Evolutionary conservation across 2,888 invertebrate genomes (phyloP).

Genomic region (Theretra japonica): DNA sequence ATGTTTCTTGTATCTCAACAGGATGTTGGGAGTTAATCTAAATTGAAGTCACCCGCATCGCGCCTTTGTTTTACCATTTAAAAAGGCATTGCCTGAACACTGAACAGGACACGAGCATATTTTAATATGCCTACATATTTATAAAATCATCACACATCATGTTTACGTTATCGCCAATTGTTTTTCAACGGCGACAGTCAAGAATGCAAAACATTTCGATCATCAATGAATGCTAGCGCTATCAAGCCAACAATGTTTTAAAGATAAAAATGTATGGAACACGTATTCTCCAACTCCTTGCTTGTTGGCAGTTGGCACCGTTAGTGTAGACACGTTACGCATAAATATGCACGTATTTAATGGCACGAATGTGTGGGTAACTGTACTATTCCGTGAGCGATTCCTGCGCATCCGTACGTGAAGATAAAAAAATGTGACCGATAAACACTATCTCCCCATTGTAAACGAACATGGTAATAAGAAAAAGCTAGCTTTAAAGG

Average conservation of each 20-base stretch:
- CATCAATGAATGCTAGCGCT: slow-evolving; percentile 6
- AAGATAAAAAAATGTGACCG: slow-evolving; percentile 58
- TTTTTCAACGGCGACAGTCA: slow-evolving; percentile 26
- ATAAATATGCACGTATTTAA: slow-evolving; percentile 80
- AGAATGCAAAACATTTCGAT: slow-evolving; percentile 25
- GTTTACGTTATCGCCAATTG: slow-evolving; percentile 14
- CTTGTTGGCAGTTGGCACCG: slow-evolving; percentile 63
- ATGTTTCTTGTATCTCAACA: not conserved
- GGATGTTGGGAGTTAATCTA: not conserved
- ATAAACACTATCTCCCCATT: slow-evolving; percentile 42
- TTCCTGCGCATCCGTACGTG: slow-evolving; percentile 61
- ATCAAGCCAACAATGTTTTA: slow-evolving; percentile 38
- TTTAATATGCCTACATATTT: slow-evolving; percentile 2
- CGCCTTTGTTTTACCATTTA: not conserved
- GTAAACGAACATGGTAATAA: slow-evolving; percentile 17
- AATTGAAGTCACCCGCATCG: not conserved
- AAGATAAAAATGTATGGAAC: slow-evolving; percentile 50
- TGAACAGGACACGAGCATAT: not conserved
- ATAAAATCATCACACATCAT: slow-evolving; percentile 5
- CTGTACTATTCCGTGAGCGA: slow-evolving; percentile 72
- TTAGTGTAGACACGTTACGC: slow-evolving; percentile 77
- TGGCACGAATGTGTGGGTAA: slow-evolving; percentile 76
- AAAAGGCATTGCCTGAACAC: not conserved
- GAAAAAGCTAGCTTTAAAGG: slow-evolving; percentile 2
- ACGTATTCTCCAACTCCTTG: slow-evolving; percentile 72